Percentiles rank a stretch among this genome's conserved stretches.
phyloP scores from a whole-genome alignment of 2,797 vertebrate genomes.

The Rachycentron canadum region DNA sequence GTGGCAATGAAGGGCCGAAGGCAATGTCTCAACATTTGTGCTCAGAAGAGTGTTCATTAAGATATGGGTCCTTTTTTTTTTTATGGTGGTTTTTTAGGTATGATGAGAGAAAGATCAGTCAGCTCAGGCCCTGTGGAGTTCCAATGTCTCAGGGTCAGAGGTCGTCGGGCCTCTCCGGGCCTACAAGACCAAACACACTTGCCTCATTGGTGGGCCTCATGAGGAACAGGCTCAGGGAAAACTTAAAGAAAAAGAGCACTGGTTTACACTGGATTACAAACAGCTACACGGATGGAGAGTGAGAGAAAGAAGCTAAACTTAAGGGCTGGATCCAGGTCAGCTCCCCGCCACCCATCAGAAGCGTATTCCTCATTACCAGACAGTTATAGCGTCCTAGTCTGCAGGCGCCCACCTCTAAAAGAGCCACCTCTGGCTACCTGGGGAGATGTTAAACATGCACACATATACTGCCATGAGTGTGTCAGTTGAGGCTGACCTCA shows the following conservation, averaged over 20 bases:
- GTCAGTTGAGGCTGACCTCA: conserved; percentile 64
- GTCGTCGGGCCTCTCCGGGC: conserved; percentile 26
- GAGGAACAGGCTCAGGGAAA: background rate
- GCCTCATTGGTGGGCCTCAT: conserved; percentile 2
- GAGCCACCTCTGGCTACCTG: conserved; percentile 67
- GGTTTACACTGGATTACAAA: conserved; percentile 9
- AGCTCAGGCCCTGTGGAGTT: conserved; percentile 27
- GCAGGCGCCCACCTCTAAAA: conserved; percentile 70
- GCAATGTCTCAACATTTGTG: conserved; percentile 11
- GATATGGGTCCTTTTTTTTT: conserved; percentile 26
- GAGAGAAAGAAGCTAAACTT: conserved; percentile 36
- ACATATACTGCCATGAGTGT: conserved; percentile 54
- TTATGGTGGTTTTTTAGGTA: conserved; percentile 34
- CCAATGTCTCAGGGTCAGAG: conserved; percentile 41
- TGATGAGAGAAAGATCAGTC: conserved; percentile 33
- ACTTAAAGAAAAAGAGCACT: conserved; percentile 4
- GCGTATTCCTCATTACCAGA: conserved; percentile 76
- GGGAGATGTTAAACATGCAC: conserved; percentile 63
- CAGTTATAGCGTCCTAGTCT: conserved; percentile 65
- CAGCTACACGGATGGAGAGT: conserved; percentile 12
- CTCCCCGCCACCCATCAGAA: conserved; percentile 65
- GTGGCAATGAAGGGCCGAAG: too few relatives aligned
- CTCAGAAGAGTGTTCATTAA: conserved; percentile 19
- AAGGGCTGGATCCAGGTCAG: conserved; percentile 68
- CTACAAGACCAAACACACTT: conserved; percentile 27